Evolutionary conservation across 2,797 vertebrate species (phyloP).

Genomic region (Gobionotothen gibberifrons): DNA sequence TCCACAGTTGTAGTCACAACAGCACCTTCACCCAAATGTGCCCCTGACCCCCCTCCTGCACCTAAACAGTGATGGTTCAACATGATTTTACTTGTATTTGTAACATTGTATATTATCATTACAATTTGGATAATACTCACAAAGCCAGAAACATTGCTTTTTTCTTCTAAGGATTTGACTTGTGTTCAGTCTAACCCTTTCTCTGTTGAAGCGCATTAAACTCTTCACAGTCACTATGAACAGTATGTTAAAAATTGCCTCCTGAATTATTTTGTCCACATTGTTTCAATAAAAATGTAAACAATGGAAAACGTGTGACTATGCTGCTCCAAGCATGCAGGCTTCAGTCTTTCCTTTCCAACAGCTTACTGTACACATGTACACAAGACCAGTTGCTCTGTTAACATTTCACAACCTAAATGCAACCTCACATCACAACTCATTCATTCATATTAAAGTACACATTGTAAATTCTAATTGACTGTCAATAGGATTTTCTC

Average conservation of each 20-base stretch:
- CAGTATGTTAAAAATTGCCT: conserved; percentile 9
- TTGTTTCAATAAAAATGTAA: neutral
- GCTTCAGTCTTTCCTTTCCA: neutral
- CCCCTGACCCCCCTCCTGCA: conserved; percentile 86
- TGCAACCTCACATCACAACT: neutral
- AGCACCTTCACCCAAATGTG: conserved; percentile 91
- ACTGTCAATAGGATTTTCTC: neutral
- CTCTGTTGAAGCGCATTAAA: neutral
- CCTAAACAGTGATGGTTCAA: conserved; percentile 57
- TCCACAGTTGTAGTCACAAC: conserved; percentile 97
- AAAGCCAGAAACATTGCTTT: neutral
- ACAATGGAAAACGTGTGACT: neutral
- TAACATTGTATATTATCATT: neutral
- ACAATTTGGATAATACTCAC: neutral
- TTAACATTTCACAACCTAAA: neutral
- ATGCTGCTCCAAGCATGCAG: neutral
- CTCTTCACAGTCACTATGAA: neutral
- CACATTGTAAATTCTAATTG: neutral
- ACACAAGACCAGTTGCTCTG: neutral
- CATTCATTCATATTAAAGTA: neutral
- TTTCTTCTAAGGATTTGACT: neutral
- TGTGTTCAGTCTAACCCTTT: neutral
- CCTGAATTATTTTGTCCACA: neutral
- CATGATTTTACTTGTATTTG: neutral
- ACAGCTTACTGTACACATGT: neutral